Evolutionary conservation across 2,113 vertebrate genomes (phyloP), one percentile per base, ranked within the genome.

Genomic region (Struthidea cinerea): DNA sequence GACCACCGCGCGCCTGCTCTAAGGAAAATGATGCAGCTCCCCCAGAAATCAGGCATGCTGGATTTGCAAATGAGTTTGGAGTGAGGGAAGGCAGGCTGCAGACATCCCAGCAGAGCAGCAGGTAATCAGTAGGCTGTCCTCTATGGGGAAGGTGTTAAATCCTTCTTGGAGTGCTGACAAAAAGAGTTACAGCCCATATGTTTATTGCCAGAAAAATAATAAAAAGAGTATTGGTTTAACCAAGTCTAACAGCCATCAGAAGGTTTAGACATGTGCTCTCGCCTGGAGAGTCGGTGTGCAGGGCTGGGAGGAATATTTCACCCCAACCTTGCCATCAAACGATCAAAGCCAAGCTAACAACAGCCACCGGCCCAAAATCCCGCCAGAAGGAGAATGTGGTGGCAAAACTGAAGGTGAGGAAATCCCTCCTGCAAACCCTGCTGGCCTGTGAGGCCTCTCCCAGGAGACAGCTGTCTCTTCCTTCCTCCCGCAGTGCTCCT

Each of bases 111-210:
- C 55, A 92, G 94, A 95, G 85, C 70, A 83, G 88, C 93, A 94
- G 75, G 94, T 75, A 92, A 95, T 96, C 96, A 94, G 79, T 49
- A 68, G 76, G 75, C 79, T 86, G 79, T 96, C 92, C 92, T 96
- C 94, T 61, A 44, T 0, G 0, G 93, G 71, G 56, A 93, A 96
- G 80, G 92, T 93, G 92, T 96, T 96, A 97, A 95, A 95, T 93
- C 85, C 94, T 96, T 97, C 93, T 95, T 95, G 94, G 96, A 97
- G 55, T 41, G 82, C 87, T 96, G 93, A 91, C 94, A 96, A 91
- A 82, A 90, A 74, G 90, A 93, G 78, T 95, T 93, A 90, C 85
- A 93, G 63, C 71, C 93, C 83, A 67, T 91, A 93, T 86, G 94
- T 88, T 95, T 94, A 90, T 95, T 95, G 94, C 64, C 92, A 95